A percentile compares a stretch with the other conserved stretches of the same genome.
Conservation (phyloP, 2,797 vertebrate genomes). For the Semotilus atromaculatus region DNA sequence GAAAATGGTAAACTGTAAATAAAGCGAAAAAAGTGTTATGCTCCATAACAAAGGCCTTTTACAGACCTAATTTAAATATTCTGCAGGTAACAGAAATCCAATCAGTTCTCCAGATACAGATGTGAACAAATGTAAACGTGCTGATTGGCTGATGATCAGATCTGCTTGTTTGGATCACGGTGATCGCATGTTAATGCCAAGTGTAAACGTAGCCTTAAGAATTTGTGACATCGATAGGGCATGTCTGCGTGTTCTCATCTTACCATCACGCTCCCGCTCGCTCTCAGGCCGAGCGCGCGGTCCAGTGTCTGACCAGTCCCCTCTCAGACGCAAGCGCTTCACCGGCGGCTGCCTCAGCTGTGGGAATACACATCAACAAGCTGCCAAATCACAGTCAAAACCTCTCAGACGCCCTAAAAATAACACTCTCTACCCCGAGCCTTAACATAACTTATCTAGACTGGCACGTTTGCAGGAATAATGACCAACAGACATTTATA, state of each 20-base stretch:
- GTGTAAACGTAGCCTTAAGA: background rate
- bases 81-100: background rate
- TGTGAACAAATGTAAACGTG: background rate
- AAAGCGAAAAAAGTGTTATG: background rate
- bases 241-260: conserved; percentile 52
- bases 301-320: conserved; percentile 98
- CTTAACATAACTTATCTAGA: background rate
- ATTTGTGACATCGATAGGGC: background rate
- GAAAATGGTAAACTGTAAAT: no score
- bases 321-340: conserved; percentile 92
- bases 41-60: background rate
- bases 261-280: conserved; percentile 96
- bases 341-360: conserved; percentile 96
- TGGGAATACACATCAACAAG: conserved; percentile 55
- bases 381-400: conserved; percentile 52
- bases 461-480: background rate
- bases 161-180: background rate
- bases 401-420: conserved; percentile 35
- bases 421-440: background rate
- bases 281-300: conserved; percentile 97
- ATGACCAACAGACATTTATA: conserved; percentile 1
- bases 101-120: background rate
- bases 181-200: background rate
- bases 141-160: background rate
- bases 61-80: background rate